Evolutionary conservation across 2,888 invertebrate genomes (phyloP), one percentile per base, ranked within the genome.

Genomic region (Calliphora vomitoria): DNA sequence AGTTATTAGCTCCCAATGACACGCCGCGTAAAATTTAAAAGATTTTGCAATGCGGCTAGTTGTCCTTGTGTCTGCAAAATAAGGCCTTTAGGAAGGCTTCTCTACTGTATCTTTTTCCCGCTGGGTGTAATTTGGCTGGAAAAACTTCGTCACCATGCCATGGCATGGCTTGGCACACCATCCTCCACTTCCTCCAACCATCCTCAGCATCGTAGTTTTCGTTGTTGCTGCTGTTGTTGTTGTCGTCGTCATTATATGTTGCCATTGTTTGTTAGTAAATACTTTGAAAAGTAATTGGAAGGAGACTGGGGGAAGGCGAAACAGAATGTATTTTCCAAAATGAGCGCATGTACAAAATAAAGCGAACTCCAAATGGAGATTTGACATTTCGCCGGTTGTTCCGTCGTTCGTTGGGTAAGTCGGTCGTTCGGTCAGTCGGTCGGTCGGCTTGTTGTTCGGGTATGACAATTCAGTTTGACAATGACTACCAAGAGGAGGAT

Each of bases 381-480:
- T 55, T 75, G 72, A 62, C 76, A 64, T 64, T 58, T 44, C 15
- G 74, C 44, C 74, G 44, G 72, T 76, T 76, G 58, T 35, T 66
- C 15, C 11, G 60, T 69, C 20, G 62, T 41, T 55, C 13, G 25
- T 38, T n/a, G n/a, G 25, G 25, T 25, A 25, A 25, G 25, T 62
- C 41, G 15, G 62, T 31, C 44, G 53, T 55, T 83, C 20, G 10
- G 38, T 66, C 13, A 20, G 60, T 84, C 50, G 47, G 25, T 74
- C 44, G 31, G 58, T 75, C 78, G 58, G 18, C 71, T 4, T 35
- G 58, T 79, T 69, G 62, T 38, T 74, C 4, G 25, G 25, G 80
- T 75, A 62, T 85, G 85, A 85, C 80, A 62, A 69, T 85, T 80
- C n/a, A 88, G 89, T 82, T 72, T 87, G 87, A 85, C 82, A 85